These are phyloP conservation scores for Clunio marinus DNA, from an alignment of 2,888 invertebrate species.

Conservation along the genomic window DNA sequence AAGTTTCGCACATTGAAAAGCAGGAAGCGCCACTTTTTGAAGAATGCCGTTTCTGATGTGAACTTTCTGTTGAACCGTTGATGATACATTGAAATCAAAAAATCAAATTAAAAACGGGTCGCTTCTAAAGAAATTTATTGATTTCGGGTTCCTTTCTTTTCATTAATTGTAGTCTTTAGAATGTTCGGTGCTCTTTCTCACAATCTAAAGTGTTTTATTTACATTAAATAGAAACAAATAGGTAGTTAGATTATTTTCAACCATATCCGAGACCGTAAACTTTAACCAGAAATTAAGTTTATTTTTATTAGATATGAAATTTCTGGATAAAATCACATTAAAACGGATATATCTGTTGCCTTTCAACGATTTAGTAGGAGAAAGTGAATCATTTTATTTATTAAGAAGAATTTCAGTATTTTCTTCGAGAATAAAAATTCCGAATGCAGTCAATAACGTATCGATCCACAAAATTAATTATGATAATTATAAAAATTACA, in stretches of 20 bases:
- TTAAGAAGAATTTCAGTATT: no score
- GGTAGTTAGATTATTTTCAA: background rate
- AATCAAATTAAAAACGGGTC: slow-evolving; percentile 22
- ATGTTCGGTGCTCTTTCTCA: background rate
- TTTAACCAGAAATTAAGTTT: background rate
- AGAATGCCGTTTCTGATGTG: background rate
- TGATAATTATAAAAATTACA: no score
- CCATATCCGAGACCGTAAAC: background rate
- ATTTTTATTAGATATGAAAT: slow-evolving; percentile 3
- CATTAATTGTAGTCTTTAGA: slow-evolving; percentile 30
- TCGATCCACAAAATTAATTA: no score
- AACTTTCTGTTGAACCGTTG: background rate
- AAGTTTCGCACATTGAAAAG: slow-evolving; percentile 10
- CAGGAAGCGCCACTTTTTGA: slow-evolving; percentile 26
- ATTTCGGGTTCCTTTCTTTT: slow-evolving; percentile 26
- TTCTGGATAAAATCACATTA: no score
- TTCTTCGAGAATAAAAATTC: no score
- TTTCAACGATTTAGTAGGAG: no score
- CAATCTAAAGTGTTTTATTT: slow-evolving; percentile 25
- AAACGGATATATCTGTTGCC: no score
- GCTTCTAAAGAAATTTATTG: slow-evolving; percentile 24
- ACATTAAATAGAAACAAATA: slow-evolving; percentile 21
- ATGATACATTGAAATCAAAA: background rate
- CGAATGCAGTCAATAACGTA: no score
- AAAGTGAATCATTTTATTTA: no score